Percentiles rank a stretch among this genome's conserved stretches.
Evolutionary conservation across 2,797 vertebrate species (phyloP).

Genomic region (Hoplostethus atlanticus): DNA sequence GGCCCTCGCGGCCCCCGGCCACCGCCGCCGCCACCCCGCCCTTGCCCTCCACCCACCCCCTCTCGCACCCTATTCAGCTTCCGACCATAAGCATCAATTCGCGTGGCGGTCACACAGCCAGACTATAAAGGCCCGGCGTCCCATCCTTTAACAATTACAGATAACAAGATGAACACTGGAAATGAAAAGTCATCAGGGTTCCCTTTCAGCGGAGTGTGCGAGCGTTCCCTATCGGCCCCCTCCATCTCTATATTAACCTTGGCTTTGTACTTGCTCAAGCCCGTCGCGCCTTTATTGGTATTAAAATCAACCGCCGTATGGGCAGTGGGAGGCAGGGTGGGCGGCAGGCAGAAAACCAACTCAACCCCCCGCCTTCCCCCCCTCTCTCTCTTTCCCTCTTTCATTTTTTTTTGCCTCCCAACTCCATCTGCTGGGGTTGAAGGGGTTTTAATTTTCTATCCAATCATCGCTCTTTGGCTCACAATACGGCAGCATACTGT

Average conservation of each 20-base stretch:
- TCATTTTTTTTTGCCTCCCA: background rate
- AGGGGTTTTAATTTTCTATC: slow-evolving; percentile 72
- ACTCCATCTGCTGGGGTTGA: slow-evolving; percentile 71
- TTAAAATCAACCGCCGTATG: slow-evolving; percentile 47
- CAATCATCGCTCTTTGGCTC: slow-evolving; percentile 63
- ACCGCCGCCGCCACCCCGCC: slow-evolving; percentile 1
- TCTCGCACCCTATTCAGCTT: slow-evolving; percentile 12
- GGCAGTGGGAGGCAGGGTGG: slow-evolving; percentile 13
- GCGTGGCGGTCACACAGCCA: slow-evolving; percentile 52
- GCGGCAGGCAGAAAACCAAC: slow-evolving; percentile 14
- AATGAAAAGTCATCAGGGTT: slow-evolving; percentile 80
- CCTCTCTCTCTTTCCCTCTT: slow-evolving; percentile 2
- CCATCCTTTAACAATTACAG: slow-evolving; percentile 80
- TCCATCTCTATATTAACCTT: slow-evolving; percentile 76
- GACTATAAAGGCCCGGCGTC: slow-evolving; percentile 59
- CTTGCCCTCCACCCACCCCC: background rate
- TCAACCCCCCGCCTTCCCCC: background rate
- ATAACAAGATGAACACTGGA: slow-evolving; percentile 82
- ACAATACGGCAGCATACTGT: slow-evolving; percentile 54
- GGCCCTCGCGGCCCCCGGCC: slow-evolving; percentile 8
- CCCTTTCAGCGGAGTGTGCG: slow-evolving; percentile 46
- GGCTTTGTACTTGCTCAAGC: slow-evolving; percentile 57
- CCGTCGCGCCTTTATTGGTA: slow-evolving; percentile 48
- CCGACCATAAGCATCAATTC: slow-evolving; percentile 68
- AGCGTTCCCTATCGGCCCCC: slow-evolving; percentile 61